Percentiles rank a stretch among this genome's conserved stretches.
Conservation (phyloP, 2,113 vertebrate genomes). For the Ptychochromis oligacanthus region DNA sequence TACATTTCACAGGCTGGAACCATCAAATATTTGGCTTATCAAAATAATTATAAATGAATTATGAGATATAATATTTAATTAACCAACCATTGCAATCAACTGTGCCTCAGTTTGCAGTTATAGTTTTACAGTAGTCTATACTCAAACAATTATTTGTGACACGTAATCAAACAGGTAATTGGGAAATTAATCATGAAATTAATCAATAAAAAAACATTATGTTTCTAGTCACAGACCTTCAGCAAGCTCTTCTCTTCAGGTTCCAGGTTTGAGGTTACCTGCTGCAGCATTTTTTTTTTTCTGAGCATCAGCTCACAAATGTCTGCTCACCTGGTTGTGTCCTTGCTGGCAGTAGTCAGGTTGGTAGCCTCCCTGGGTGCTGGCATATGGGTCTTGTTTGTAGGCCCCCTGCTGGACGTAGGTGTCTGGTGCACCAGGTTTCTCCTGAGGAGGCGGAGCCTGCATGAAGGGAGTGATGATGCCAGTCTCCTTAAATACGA, state of each 20-base stretch:
- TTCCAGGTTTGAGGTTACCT: no score
- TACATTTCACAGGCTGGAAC: neutral
- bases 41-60: neutral
- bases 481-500: conserved; percentile 90
- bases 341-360: conserved; percentile 82
- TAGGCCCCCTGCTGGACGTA: conserved; percentile 82
- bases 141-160: no score
- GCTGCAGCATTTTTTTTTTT: neutral
- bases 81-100: no score
- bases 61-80: no score
- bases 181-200: no score
- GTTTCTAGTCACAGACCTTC: neutral
- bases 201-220: no score
- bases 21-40: fast-evolving
- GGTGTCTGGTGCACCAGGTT: conserved; percentile 83
- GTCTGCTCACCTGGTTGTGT: conserved; percentile 63
- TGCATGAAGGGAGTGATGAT: conserved; percentile 84
- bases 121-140: no score
- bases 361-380: conserved; percentile 80
- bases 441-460: conserved; percentile 81
- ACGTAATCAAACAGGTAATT: no score
- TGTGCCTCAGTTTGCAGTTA: no score
- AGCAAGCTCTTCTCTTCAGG: neutral
- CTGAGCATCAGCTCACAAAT: neutral
- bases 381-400: conserved; percentile 76